Evolutionary conservation across 2,113 vertebrate species (phyloP).

Genomic region (Plectropomus leopardus): DNA sequence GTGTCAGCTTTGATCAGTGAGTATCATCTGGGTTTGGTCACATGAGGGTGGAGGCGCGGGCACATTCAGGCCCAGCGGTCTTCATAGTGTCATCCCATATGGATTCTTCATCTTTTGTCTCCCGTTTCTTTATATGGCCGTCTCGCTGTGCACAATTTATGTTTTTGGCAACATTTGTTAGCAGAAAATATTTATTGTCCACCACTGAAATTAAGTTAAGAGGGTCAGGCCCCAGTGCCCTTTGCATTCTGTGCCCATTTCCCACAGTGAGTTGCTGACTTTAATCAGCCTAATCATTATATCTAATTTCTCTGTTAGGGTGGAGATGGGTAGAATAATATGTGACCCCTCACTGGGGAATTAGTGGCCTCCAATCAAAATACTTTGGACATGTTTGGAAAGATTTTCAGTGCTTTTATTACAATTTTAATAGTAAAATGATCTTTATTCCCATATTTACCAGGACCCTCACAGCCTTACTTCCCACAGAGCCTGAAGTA

Average conservation of each 20-base stretch:
- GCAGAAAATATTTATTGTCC: constrained; percentile 33
- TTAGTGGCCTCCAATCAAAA: constrained; percentile 44
- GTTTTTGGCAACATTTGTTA: constrained; percentile 28
- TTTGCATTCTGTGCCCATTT: constrained; percentile 40
- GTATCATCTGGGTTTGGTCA: constrained; percentile 75
- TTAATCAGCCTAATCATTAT: constrained; percentile 50
- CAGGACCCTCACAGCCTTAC: background rate
- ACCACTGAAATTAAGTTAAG: constrained; percentile 10
- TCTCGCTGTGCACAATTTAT: constrained; percentile 18
- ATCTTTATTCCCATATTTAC: constrained; percentile 7
- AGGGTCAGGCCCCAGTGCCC: constrained; percentile 33
- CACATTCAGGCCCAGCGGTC: constrained; percentile 11
- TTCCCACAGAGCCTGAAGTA: background rate
- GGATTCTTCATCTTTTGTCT: constrained; percentile 41
- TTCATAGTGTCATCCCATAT: constrained; percentile 21
- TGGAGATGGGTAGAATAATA: constrained; percentile 6
- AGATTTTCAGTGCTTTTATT: background rate
- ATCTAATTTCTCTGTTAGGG: constrained; percentile 34
- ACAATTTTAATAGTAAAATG: background rate
- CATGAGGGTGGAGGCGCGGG: background rate
- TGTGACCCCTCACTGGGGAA: constrained; percentile 27
- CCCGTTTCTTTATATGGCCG: constrained; percentile 23
- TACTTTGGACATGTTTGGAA: background rate
- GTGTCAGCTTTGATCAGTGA: constrained; percentile 98
- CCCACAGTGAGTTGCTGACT: constrained; percentile 46